Percentiles rank a stretch among this genome's conserved stretches.
phyloP scores from a whole-genome alignment of 2,888 invertebrate genomes.

The Latrodectus hesperus region DNA sequence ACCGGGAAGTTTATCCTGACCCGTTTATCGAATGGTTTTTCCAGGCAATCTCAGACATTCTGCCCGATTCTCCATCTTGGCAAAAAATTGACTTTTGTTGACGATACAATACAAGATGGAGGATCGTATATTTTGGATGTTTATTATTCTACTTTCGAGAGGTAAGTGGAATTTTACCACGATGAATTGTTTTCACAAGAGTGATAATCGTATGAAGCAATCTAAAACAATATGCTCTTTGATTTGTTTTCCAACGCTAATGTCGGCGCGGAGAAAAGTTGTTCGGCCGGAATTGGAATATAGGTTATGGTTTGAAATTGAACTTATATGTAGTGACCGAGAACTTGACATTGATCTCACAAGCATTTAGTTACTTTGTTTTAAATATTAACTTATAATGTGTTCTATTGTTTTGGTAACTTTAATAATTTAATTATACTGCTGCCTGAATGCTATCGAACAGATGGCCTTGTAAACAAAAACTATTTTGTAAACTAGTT shows the following conservation, averaged over 20 bases:
- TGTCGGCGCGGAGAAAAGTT: conserved; percentile 45
- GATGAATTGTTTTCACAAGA: neutral
- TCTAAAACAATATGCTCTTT: too few relatives aligned
- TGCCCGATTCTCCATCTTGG: conserved; percentile 61
- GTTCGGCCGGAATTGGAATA: conserved; percentile 47
- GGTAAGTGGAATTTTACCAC: conserved; percentile 40
- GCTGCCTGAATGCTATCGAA: neutral
- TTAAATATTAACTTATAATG: neutral
- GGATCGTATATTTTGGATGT: conserved; percentile 38
- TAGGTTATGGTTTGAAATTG: conserved; percentile 50
- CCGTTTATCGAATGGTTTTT: conserved; percentile 49
- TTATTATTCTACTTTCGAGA: conserved; percentile 26
- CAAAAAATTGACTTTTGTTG: conserved; percentile 54
- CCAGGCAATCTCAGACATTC: conserved; percentile 57
- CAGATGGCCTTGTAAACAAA: conserved; percentile 47
- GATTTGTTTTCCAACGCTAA: conserved; percentile 22
- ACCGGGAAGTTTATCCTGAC: conserved; percentile 53
- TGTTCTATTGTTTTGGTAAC: neutral
- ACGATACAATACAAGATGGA: conserved; percentile 64
- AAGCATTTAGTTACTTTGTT: neutral
- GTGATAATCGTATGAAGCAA: too few relatives aligned
- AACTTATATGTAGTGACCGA: conserved; percentile 45
- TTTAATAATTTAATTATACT: neutral
- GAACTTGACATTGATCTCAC: conserved; percentile 62
- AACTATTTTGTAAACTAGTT: neutral